Percentiles rank a stretch among this genome's conserved stretches.
Evolutionary conservation across 2,888 invertebrate genomes (phyloP).

Genomic region (Andrena hattorfiana): DNA sequence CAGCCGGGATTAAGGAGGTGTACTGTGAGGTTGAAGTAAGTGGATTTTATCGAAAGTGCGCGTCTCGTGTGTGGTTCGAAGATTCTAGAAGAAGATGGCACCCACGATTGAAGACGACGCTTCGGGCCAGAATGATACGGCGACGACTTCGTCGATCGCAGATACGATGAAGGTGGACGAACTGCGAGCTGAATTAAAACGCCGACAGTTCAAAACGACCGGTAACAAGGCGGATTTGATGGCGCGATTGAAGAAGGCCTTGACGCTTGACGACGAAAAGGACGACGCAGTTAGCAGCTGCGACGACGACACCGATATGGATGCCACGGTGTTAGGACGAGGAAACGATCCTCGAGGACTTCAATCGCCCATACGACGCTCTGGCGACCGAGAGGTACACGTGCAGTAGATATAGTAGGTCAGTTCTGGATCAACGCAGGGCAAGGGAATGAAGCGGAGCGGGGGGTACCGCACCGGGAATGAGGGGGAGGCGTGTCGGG

Average conservation of each 20-base stretch:
- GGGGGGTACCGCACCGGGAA: too few species aligned
- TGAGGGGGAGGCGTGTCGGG: too few species aligned
- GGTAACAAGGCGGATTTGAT: not conserved
- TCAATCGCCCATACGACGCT: not conserved
- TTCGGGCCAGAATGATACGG: not conserved
- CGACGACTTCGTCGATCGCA: not conserved
- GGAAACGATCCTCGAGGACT: not conserved
- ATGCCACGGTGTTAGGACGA: not conserved
- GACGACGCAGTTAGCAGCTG: not conserved
- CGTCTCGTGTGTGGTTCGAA: not conserved
- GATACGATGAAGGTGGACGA: not conserved
- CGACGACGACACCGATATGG: not conserved
- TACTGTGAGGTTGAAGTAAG: not conserved
- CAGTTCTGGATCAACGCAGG: too few species aligned
- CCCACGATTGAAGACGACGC: not conserved
- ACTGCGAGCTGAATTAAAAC: not conserved
- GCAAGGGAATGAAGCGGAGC: too few species aligned
- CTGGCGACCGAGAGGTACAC: not conserved
- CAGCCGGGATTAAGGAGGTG: not conserved
- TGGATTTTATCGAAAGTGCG: not conserved
- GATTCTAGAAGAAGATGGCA: not conserved
- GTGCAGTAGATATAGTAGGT: too few species aligned
- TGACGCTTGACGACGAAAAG: slow-evolving; percentile 7
- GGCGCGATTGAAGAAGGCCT: not conserved
- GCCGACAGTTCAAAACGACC: not conserved